These are phyloP conservation scores for Motacilla alba DNA, from an alignment of 2,113 vertebrate species.

Conservation along the genomic window DNA sequence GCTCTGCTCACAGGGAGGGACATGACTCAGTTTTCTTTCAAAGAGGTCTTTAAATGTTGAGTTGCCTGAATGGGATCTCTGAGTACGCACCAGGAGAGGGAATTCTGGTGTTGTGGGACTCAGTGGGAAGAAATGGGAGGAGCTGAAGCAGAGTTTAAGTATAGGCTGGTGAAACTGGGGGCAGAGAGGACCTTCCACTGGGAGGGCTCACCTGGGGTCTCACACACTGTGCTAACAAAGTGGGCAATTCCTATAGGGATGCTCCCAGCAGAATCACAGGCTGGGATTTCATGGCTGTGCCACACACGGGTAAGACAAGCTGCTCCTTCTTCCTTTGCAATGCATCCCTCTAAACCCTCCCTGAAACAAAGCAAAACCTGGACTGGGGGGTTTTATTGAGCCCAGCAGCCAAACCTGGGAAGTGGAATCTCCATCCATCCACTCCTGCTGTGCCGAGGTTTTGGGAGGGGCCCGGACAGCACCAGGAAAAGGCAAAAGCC, in stretches of 20 bases:
- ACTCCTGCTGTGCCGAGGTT: neutral
- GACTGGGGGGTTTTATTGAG: neutral
- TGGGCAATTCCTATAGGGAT: neutral
- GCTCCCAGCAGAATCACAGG: fast-evolving
- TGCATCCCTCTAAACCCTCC: neutral
- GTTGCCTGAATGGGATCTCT: neutral
- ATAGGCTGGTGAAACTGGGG: neutral
- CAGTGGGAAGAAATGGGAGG: neutral
- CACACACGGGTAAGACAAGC: neutral
- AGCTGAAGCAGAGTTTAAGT: neutral
- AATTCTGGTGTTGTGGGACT: neutral
- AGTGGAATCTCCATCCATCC: neutral
- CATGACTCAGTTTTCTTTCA: neutral
- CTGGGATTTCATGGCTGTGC: neutral
- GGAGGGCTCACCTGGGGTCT: neutral
- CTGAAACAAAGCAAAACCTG: neutral
- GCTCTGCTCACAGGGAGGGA: neutral
- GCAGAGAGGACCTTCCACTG: neutral
- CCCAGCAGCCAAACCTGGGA: neutral
- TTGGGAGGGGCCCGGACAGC: neutral
- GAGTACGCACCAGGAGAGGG: neutral
- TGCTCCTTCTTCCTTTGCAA: neutral
- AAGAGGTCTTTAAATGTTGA: neutral
- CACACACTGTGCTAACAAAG: neutral
- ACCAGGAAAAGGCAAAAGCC: neutral